Evolutionary conservation across 2,797 vertebrate genomes (phyloP).

Genomic region (Amblyopsis hoosieri): DNA sequence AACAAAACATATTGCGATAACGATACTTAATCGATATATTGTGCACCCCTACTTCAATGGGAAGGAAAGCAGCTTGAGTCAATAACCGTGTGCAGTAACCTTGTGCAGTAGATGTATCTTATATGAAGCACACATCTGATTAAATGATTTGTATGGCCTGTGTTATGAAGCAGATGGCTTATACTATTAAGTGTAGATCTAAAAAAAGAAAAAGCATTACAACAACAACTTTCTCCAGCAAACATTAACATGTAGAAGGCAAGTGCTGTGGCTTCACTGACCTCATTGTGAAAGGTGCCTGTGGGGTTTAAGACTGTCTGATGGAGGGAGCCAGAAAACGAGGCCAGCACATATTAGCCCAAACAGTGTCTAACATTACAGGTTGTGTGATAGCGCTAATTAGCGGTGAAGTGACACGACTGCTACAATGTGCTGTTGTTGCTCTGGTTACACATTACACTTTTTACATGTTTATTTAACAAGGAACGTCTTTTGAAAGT

Average conservation of each 20-base stretch:
- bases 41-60: conserved; percentile 22
- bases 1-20: no score
- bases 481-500: no score
- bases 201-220: not conserved
- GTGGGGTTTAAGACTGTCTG: conserved; percentile 10
- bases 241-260: conserved; percentile 1
- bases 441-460: not conserved
- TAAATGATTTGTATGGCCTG: not conserved
- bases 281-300: conserved; percentile 30
- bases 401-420: not conserved
- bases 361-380: conserved; percentile 22
- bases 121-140: not conserved
- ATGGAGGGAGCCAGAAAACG: conserved; percentile 6
- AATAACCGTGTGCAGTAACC: conserved; percentile 11
- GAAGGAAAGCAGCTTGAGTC: conserved; percentile 39
- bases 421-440: not conserved
- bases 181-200: not conserved
- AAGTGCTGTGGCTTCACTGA: conserved; percentile 30
- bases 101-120: conserved; percentile 21
- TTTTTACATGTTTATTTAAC: no score
- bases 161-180: not conserved
- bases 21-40: no score
- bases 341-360: conserved; percentile 21
- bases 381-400: conserved; percentile 3
- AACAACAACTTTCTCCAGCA: not conserved